These are phyloP conservation scores for Eufriesea mexicana DNA, from an alignment of 1,140 invertebrate genomes.

Conservation along the genomic window DNA sequence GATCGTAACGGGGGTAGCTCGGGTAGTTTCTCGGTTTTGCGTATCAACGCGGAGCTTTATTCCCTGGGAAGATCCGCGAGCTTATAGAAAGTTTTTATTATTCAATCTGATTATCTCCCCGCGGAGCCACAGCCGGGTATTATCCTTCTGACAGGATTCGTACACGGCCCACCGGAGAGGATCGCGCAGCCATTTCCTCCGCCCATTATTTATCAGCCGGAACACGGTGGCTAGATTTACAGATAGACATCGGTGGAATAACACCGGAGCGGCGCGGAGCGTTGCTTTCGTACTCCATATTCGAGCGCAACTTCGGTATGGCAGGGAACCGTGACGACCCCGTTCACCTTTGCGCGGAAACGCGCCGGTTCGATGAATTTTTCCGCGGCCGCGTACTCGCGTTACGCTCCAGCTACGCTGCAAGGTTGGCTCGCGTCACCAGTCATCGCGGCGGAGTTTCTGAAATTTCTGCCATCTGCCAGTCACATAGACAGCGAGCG, in stretches of 20 bases:
- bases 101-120: neutral
- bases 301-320: too few relatives aligned
- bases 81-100: neutral
- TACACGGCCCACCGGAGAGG: neutral
- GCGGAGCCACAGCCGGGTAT: neutral
- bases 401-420: neutral
- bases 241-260: neutral
- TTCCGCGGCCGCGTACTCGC: neutral
- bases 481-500: constrained; percentile 9
- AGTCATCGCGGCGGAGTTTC: constrained; percentile 44
- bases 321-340: neutral
- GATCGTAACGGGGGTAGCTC: too few relatives aligned
- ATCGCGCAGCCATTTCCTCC: constrained; percentile 6
- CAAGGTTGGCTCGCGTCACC: neutral
- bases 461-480: constrained; percentile 55
- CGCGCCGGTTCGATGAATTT: neutral
- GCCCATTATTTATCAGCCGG: neutral
- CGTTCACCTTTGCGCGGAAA: neutral
- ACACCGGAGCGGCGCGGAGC: too few relatives aligned
- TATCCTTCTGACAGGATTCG: neutral
- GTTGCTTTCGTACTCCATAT: neutral
- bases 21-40: too few relatives aligned
- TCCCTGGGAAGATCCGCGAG: neutral
- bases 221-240: neutral
- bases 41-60: too few relatives aligned